These are phyloP conservation scores for Clarias laeviceps DNA, from an alignment of 2,797 vertebrate genomes.

Conservation along the genomic window DNA sequence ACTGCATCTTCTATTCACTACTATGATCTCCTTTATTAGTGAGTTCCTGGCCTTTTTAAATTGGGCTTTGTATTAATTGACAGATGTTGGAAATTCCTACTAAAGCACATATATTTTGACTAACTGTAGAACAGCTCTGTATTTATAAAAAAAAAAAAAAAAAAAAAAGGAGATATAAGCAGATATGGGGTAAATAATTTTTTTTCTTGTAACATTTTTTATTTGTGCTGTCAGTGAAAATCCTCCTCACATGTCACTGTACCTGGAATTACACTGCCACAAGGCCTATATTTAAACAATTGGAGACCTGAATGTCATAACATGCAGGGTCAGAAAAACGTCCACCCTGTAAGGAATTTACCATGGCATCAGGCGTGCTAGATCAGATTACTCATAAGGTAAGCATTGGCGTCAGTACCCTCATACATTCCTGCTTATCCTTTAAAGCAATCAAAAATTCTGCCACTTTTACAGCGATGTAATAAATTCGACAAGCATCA, in stretches of 20 bases:
- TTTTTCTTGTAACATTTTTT: neutral
- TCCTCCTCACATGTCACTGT: neutral
- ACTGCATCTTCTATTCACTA: too few species aligned
- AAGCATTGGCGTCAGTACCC: neutral
- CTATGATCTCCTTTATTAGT: too few species aligned
- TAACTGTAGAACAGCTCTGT: too few species aligned
- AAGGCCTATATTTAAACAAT: neutral
- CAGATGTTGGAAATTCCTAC: neutral
- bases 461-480: neutral
- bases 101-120: neutral
- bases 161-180: neutral
- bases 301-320: neutral
- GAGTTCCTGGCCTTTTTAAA: too few species aligned
- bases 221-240: neutral
- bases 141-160: neutral
- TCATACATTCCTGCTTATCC: neutral
- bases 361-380: neutral
- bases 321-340: neutral
- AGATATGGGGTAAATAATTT: neutral
- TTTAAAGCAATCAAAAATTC: neutral
- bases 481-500: slow-evolving; percentile 1
- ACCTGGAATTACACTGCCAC: neutral
- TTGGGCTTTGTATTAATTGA: too few species aligned
- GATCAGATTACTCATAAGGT: neutral
- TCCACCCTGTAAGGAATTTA: neutral